Percentiles rank a stretch among this genome's conserved stretches.
Evolutionary conservation across 2,113 vertebrate genomes (phyloP).

Genomic region (Anarrhichthys ocellatus): DNA sequence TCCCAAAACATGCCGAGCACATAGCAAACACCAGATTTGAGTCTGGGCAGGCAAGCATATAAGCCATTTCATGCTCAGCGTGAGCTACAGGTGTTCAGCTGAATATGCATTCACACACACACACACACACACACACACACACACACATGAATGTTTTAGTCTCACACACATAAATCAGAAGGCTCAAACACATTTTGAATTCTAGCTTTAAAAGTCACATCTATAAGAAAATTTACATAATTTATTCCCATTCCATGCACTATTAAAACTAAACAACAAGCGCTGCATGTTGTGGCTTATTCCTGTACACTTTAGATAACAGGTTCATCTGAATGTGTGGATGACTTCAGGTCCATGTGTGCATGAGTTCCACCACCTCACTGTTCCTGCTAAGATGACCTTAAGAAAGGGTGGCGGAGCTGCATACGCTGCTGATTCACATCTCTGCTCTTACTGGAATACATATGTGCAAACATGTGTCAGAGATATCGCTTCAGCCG

Average conservation of each 20-base stretch:
- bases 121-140: background rate
- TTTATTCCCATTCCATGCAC: constrained; percentile 10
- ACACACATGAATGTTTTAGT: background rate
- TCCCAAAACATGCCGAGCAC: constrained; percentile 44
- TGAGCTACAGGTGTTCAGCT: constrained; percentile 54
- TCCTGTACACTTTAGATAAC: background rate
- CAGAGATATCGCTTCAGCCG: background rate
- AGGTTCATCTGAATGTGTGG: background rate
- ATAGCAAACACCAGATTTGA: constrained; percentile 23
- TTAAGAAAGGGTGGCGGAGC: background rate
- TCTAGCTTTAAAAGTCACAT: constrained; percentile 16
- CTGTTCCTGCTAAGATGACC: background rate
- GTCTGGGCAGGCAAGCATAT: constrained; percentile 34
- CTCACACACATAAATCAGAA: constrained; percentile 14
- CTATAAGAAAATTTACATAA: constrained; percentile 39
- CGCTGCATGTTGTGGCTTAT: background rate
- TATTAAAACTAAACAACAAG: background rate
- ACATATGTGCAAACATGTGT: background rate
- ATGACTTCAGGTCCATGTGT: background rate
- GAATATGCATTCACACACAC: constrained; percentile 37
- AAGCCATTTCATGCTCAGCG: constrained; percentile 44
- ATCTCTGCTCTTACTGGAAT: background rate
- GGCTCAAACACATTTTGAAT: constrained; percentile 14
- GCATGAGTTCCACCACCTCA: background rate
- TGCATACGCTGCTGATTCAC: constrained; percentile 2